phyloP scores from a whole-genome alignment of 2,797 vertebrate genomes.

The Hephaestus fuliginosus region DNA sequence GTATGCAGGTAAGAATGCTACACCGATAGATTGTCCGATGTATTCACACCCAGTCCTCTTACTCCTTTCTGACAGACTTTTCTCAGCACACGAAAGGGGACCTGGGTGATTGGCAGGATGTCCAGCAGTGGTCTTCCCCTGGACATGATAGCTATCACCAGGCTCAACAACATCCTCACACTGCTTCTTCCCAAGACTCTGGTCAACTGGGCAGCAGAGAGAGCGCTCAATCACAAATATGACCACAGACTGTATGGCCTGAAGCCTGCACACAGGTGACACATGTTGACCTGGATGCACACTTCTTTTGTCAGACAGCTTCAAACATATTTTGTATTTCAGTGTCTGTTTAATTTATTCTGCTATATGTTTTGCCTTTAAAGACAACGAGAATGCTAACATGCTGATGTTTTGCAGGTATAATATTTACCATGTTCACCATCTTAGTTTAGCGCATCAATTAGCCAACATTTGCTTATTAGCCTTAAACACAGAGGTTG shows the following conservation, averaged over 20 bases:
- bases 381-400: too few relatives aligned
- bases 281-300: not conserved
- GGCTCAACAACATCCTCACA: constrained; percentile 76
- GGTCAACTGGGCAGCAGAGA: constrained; percentile 73
- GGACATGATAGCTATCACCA: constrained; percentile 85
- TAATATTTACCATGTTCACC: too few relatives aligned
- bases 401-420: too few relatives aligned
- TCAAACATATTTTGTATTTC: not conserved
- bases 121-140: constrained; percentile 85
- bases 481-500: too few relatives aligned
- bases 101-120: constrained; percentile 87
- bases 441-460: too few relatives aligned
- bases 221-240: constrained; percentile 81
- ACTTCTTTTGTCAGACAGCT: not conserved
- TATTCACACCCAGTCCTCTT: not conserved
- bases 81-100: constrained; percentile 87
- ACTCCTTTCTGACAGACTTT: constrained; percentile 84
- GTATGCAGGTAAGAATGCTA: not conserved
- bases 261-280: constrained; percentile 87
- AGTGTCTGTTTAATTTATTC: not conserved
- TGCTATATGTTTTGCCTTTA: too few relatives aligned
- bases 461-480: too few relatives aligned
- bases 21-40: not conserved
- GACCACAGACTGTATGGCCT: constrained; percentile 90
- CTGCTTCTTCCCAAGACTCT: constrained; percentile 77